Conservation (phyloP, 1,140 invertebrate species). For the Drosophila cardini region DNA sequence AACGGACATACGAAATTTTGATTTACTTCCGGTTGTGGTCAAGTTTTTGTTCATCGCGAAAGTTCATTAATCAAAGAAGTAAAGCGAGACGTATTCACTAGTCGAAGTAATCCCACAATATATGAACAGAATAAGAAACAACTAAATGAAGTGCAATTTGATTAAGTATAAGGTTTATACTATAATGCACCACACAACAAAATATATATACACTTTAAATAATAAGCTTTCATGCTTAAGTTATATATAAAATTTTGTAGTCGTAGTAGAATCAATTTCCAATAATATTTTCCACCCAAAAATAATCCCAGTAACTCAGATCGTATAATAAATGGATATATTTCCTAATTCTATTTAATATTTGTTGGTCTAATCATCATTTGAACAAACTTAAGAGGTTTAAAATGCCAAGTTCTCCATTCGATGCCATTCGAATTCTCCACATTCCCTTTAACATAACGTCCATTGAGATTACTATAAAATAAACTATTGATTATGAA, state of each 20-base stretch:
- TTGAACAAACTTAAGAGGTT: slow-evolving; percentile 29
- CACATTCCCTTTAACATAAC: neutral
- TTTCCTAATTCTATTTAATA: neutral
- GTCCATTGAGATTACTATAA: slow-evolving; percentile 35
- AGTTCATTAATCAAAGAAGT: slow-evolving; percentile 54
- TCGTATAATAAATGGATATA: neutral
- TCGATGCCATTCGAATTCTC: slow-evolving; percentile 14
- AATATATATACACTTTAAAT: too few species aligned
- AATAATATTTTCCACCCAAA: too few species aligned
- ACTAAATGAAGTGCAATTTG: slow-evolving; percentile 42
- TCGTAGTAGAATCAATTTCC: too few species aligned
- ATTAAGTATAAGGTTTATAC: slow-evolving; percentile 1
- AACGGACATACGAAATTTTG: slow-evolving; percentile 43
- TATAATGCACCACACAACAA: too few species aligned
- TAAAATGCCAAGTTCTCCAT: slow-evolving; percentile 38
- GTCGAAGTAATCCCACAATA: slow-evolving; percentile 28
- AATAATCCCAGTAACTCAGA: too few species aligned
- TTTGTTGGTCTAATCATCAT: slow-evolving; percentile 40
- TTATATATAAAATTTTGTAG: too few species aligned
- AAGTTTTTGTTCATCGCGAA: neutral
- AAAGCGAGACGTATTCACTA: neutral
- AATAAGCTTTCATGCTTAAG: too few species aligned
- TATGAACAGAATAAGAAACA: slow-evolving; percentile 52
- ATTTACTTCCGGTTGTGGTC: slow-evolving; percentile 44
- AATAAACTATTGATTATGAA: neutral